Conservation (phyloP, 2,113 vertebrate genomes). For the Lycaon pictus region DNA sequence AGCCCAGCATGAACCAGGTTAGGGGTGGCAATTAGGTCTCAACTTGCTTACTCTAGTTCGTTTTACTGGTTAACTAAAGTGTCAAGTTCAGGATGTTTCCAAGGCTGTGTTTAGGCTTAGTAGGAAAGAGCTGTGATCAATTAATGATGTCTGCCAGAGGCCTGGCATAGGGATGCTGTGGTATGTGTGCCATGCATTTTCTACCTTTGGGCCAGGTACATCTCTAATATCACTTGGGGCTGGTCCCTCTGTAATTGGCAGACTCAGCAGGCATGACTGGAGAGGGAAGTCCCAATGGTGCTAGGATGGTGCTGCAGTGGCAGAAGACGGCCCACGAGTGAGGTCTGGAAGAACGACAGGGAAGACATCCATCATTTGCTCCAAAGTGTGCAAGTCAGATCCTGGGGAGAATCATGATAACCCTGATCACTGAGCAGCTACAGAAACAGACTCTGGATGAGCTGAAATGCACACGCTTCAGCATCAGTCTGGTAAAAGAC, state of each 20-base stretch:
- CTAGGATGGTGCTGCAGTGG: constrained; percentile 84
- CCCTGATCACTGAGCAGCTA: constrained; percentile 93
- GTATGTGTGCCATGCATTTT: constrained; percentile 74
- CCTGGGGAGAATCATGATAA: constrained; percentile 90
- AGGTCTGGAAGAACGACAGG: constrained; percentile 79
- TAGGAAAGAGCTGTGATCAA: constrained; percentile 63
- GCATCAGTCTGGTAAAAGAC: constrained; percentile 91
- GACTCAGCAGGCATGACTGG: constrained; percentile 84
- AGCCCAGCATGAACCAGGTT: constrained; percentile 49
- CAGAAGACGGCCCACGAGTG: constrained; percentile 82
- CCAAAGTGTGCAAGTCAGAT: constrained; percentile 80
- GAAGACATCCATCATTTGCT: constrained; percentile 81
- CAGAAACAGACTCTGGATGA: constrained; percentile 94
- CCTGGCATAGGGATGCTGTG: constrained; percentile 61
- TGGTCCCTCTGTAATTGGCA: constrained; percentile 82
- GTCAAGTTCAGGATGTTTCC: constrained; percentile 62
- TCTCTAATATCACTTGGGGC: constrained; percentile 80
- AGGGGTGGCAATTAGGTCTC: constrained; percentile 64
- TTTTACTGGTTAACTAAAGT: constrained; percentile 68
- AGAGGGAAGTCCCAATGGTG: constrained; percentile 82
- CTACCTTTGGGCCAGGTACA: constrained; percentile 68
- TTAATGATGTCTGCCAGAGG: constrained; percentile 74
- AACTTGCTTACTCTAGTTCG: constrained; percentile 57
- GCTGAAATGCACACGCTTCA: constrained; percentile 91
- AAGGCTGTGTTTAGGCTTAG: constrained; percentile 62